Percentiles rank a stretch among this genome's conserved stretches.
Conservation (phyloP, 2,888 invertebrate genomes). For the Isoperla grammatica region DNA sequence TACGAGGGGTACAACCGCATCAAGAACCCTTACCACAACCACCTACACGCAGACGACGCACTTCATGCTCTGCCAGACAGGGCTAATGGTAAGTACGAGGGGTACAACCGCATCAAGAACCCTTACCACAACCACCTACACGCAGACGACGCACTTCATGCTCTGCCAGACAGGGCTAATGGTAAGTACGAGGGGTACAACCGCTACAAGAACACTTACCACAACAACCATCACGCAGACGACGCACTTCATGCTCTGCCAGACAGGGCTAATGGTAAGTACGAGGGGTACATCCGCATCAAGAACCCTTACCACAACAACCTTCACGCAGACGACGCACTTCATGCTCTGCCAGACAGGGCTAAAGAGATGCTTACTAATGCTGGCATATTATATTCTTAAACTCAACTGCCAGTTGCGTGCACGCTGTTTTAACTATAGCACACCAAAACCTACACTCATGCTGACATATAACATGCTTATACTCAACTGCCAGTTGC, state of each 20-base stretch:
- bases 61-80: constrained; percentile 86
- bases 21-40: constrained; percentile 92
- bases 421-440: too few species aligned
- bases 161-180: constrained; percentile 88
- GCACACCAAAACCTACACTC: too few species aligned
- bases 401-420: too few species aligned
- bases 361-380: constrained; percentile 79
- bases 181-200: constrained; percentile 88
- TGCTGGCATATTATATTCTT: too few species aligned
- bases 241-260: constrained; percentile 91
- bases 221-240: constrained; percentile 91
- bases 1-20: constrained; percentile 88
- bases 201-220: constrained; percentile 87
- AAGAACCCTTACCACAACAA: constrained; percentile 94
- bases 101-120: constrained; percentile 86
- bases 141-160: constrained; percentile 91
- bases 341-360: constrained; percentile 89
- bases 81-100: constrained; percentile 83
- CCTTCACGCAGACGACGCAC: constrained; percentile 90
- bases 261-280: constrained; percentile 86
- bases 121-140: constrained; percentile 95
- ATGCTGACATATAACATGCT: too few species aligned
- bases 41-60: constrained; percentile 93
- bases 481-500: too few species aligned
- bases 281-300: constrained; percentile 86